Percentiles rank a stretch among this genome's conserved stretches.
Evolutionary conservation across 2,888 invertebrate genomes (phyloP).

Genomic region (Microchrysa polita): DNA sequence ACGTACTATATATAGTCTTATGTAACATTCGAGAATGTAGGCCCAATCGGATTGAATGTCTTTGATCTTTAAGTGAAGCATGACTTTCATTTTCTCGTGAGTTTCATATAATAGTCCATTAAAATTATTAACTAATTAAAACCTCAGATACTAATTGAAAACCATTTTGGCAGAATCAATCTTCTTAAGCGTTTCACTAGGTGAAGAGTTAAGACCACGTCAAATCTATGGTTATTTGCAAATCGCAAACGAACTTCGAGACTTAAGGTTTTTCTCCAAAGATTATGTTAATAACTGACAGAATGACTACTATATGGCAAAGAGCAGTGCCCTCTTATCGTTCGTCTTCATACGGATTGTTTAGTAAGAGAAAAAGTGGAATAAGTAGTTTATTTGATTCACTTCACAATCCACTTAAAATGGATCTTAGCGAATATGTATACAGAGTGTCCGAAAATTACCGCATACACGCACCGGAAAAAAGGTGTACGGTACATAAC

Average conservation of each 20-base stretch:
- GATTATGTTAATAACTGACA: slow-evolving; percentile 25
- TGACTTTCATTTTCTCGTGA: slow-evolving; percentile 37
- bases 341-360: too few relatives aligned
- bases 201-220: not conserved
- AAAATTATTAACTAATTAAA: slow-evolving; percentile 47
- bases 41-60: not conserved
- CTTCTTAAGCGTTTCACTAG: slow-evolving; percentile 26
- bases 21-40: not conserved
- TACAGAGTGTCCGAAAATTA: too few relatives aligned
- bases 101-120: slow-evolving; percentile 43
- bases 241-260: too few relatives aligned
- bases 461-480: too few relatives aligned
- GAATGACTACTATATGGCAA: slow-evolving; percentile 14
- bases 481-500: too few relatives aligned
- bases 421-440: too few relatives aligned
- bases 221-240: not conserved
- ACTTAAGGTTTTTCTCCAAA: slow-evolving; percentile 3
- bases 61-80: slow-evolving; percentile 33
- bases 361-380: too few relatives aligned
- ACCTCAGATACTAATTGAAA: slow-evolving; percentile 24
- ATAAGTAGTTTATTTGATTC: too few relatives aligned
- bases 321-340: not conserved
- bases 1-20: not conserved
- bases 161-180: slow-evolving; percentile 13
- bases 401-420: too few relatives aligned